phyloP scores from a whole-genome alignment of 2,888 invertebrate genomes.

The Neocrepidodera transversa region DNA sequence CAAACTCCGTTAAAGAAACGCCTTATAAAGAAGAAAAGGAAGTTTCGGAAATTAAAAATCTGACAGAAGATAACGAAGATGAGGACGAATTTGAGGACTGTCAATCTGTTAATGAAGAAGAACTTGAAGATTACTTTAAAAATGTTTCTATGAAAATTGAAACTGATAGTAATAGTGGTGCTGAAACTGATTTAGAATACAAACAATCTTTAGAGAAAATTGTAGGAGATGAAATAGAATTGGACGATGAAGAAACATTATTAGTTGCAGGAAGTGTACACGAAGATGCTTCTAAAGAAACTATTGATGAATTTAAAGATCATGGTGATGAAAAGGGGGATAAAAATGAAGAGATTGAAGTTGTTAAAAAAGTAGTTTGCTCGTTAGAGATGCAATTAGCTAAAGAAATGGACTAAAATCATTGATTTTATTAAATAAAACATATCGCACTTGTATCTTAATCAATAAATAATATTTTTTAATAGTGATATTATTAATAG shows the following conservation, averaged over 20 bases:
- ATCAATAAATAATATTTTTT: too few species aligned
- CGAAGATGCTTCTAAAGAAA: constrained; percentile 9
- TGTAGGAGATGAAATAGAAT: constrained; percentile 17
- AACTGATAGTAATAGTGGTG: constrained; percentile 26
- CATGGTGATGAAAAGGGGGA: constrained; percentile 18
- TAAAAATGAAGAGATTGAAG: constrained; percentile 31
- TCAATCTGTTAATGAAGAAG: constrained; percentile 27
- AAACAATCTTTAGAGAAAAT: constrained; percentile 34
- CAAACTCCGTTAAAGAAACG: too few species aligned
- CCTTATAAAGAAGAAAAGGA: constrained; percentile 30
- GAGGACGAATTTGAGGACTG: constrained; percentile 28
- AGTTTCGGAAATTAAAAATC: constrained; percentile 8
- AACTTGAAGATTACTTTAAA: constrained; percentile 34
- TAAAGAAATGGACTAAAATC: constrained; percentile 39
- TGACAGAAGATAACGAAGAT: not conserved
- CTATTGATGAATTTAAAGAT: constrained; percentile 16
- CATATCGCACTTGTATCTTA: too few species aligned
- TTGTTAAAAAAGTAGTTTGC: constrained; percentile 44
- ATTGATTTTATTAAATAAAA: too few species aligned
- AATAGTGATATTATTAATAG: too few species aligned
- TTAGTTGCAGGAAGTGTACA: not conserved
- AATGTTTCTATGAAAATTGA: constrained; percentile 28
- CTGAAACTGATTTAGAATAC: constrained; percentile 32
- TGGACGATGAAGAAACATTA: constrained; percentile 20
- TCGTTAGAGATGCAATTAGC: constrained; percentile 59